phyloP scores from a whole-genome alignment of 2,888 invertebrate genomes.

The Apotomis capreana region DNA sequence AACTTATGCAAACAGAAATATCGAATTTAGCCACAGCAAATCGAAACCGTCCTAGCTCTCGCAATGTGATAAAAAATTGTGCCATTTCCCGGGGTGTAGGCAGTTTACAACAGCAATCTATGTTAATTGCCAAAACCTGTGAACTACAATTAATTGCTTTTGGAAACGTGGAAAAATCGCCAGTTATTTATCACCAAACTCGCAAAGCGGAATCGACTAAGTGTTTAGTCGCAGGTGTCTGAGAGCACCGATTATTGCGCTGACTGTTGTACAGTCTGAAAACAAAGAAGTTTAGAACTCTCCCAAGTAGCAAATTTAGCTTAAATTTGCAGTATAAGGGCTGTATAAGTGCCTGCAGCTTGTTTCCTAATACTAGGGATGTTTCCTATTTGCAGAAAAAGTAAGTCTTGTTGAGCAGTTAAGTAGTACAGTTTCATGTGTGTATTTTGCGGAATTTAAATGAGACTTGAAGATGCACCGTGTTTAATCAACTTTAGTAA shows the following conservation, averaged over 20 bases:
- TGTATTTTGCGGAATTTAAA: no score
- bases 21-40: background rate
- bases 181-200: conserved; percentile 25
- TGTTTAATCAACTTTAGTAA: no score
- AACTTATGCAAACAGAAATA: no score
- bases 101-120: background rate
- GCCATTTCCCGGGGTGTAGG: background rate
- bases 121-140: conserved; percentile 3
- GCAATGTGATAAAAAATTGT: background rate
- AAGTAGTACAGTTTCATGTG: no score
- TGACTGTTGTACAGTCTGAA: background rate
- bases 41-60: background rate
- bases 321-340: no score
- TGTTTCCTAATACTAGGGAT: no score
- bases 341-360: no score
- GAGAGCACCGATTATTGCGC: background rate
- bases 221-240: conserved; percentile 14
- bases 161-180: conserved; percentile 7
- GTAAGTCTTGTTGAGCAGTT: no score
- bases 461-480: no score
- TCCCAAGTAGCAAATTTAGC: no score
- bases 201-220: background rate
- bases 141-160: conserved; percentile 8
- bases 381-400: no score
- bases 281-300: background rate